A percentile compares a stretch with the other conserved stretches of the same genome.
phyloP scores from a whole-genome alignment of 2,888 invertebrate species.

The Aethes cnicana region DNA sequence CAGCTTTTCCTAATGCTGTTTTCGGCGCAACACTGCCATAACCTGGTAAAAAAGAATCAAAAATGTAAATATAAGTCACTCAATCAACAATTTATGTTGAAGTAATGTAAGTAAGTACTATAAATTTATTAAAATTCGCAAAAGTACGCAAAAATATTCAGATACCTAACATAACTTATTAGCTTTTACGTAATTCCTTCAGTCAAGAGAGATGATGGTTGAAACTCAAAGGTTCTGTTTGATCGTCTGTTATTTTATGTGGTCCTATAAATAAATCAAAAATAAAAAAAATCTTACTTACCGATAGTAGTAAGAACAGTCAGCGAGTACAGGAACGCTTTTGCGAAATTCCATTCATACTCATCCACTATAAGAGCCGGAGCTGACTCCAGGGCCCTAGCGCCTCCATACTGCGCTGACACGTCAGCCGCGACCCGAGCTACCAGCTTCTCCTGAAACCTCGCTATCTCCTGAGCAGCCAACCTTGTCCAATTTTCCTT shows the following conservation, averaged over 20 bases:
- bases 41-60: conserved; percentile 81
- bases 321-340: conserved; percentile 95
- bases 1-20: conserved; percentile 94
- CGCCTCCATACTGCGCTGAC: conserved; percentile 78
- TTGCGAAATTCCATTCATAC: conserved; percentile 93
- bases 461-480: conserved; percentile 85
- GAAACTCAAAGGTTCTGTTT: no score
- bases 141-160: no score
- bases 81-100: no score
- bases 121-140: no score
- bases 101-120: no score
- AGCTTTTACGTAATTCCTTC: no score
- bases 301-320: conserved; percentile 96
- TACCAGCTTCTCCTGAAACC: conserved; percentile 91
- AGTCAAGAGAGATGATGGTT: no score
- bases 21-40: conserved; percentile 96
- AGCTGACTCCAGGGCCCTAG: conserved; percentile 70
- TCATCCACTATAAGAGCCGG: conserved; percentile 75
- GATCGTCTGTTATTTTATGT: no score
- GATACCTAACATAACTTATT: no score
- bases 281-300: no score
- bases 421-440: conserved; percentile 90
- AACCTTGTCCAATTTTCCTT: conserved; percentile 94
- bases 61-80: no score
- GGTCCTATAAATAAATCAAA: no score